Percentiles rank a stretch among this genome's conserved stretches.
These are phyloP conservation scores for Scolopax rusticola DNA, from an alignment of 2,797 vertebrate genomes.

Conservation along the genomic window DNA sequence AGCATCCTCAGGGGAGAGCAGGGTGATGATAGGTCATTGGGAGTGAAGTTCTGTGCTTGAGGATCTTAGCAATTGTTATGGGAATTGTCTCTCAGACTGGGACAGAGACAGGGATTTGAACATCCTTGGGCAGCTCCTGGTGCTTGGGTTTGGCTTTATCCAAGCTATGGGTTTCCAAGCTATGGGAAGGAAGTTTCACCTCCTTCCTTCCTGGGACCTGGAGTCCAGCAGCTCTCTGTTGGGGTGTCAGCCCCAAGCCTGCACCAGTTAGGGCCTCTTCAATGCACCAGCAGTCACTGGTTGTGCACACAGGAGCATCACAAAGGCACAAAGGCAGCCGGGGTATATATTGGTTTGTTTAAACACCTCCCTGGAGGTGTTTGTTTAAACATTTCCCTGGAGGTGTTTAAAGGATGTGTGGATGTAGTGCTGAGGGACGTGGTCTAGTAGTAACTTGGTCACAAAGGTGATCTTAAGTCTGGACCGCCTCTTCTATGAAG, in stretches of 20 bases:
- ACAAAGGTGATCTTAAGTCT: too few species aligned
- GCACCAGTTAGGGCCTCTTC: not conserved
- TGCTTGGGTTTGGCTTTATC: not conserved
- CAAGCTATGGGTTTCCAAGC: fast-evolving
- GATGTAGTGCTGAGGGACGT: not conserved
- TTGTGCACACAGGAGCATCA: not conserved
- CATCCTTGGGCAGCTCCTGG: not conserved
- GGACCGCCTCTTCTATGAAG: too few species aligned
- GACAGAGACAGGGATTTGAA: not conserved
- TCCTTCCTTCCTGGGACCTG: not conserved
- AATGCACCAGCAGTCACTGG: not conserved
- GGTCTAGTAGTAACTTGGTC: not conserved
- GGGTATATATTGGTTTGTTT: not conserved
- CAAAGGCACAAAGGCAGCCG: not conserved
- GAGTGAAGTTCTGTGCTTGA: not conserved
- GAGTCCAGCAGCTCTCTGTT: not conserved
- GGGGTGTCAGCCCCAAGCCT: not conserved
- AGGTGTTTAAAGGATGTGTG: not conserved
- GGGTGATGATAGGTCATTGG: not conserved
- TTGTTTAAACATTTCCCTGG: not conserved
- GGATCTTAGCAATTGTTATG: not conserved
- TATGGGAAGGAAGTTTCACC: not conserved
- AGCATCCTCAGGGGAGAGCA: not conserved
- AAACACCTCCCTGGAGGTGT: not conserved
- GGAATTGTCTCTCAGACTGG: not conserved